A percentile compares a stretch with the other conserved stretches of the same genome.
phyloP scores from a whole-genome alignment of 2,888 invertebrate species.

The Flexamia atlantica region DNA sequence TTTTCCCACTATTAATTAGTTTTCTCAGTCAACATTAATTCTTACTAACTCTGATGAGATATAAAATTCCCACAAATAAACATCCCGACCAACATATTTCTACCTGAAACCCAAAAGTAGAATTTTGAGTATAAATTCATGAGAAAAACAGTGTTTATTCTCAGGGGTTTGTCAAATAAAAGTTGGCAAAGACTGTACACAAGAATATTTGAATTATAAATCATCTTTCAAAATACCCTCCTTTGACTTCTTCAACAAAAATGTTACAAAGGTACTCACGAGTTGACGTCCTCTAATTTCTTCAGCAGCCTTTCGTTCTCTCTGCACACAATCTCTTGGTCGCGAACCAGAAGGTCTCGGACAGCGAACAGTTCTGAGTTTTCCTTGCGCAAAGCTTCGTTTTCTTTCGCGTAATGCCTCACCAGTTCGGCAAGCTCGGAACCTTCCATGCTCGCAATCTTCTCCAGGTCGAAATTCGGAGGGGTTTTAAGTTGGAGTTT shows the following conservation, averaged over 20 bases:
- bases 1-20: too few relatives aligned
- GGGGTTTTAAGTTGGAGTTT: slow-evolving; percentile 75
- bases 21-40: too few relatives aligned
- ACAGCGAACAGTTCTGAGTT: slow-evolving; percentile 90
- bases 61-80: too few relatives aligned
- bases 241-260: not conserved
- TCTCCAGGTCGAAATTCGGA: slow-evolving; percentile 84
- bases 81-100: too few relatives aligned
- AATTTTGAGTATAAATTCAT: too few relatives aligned
- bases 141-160: too few relatives aligned
- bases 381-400: slow-evolving; percentile 87
- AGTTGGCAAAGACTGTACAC: too few relatives aligned
- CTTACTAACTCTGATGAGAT: too few relatives aligned
- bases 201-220: too few relatives aligned
- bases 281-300: slow-evolving; percentile 92
- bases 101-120: too few relatives aligned
- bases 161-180: too few relatives aligned
- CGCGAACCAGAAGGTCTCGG: slow-evolving; percentile 88
- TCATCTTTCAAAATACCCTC: too few relatives aligned
- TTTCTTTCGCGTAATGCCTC: slow-evolving; percentile 90
- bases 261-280: slow-evolving; percentile 78
- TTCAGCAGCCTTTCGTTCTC: slow-evolving; percentile 94
- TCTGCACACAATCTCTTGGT: slow-evolving; percentile 92
- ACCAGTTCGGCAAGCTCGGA: slow-evolving; percentile 90
- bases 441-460: slow-evolving; percentile 86